Conservation (phyloP, 2,888 invertebrate species). For the Coenonympha glycerion region DNA sequence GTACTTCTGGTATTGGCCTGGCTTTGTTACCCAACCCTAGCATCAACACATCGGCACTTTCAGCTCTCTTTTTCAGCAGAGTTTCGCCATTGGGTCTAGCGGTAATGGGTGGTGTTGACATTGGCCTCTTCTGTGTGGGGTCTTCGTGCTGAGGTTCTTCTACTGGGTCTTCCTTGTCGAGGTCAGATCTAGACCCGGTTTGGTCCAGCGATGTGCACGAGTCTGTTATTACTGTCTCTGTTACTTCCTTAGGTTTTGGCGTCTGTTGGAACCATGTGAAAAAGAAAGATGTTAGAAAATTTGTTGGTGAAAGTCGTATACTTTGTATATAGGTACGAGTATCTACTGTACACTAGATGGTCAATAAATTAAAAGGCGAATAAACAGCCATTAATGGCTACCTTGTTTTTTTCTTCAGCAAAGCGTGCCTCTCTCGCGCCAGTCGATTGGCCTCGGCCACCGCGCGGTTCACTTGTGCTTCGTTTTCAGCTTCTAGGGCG, state of each 20-base stretch:
- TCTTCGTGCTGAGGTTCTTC: conserved; percentile 27
- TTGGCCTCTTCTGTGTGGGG: conserved; percentile 33
- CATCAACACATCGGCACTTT: conserved; percentile 33
- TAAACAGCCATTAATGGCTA: neutral
- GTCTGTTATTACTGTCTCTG: conserved; percentile 36
- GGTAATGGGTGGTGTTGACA: conserved; percentile 36
- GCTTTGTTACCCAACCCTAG: conserved; percentile 40
- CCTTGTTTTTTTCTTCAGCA: conserved; percentile 50
- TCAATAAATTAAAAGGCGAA: too few relatives aligned
- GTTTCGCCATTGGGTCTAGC: conserved; percentile 34
- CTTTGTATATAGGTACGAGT: too few relatives aligned
- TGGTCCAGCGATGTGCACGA: conserved; percentile 43
- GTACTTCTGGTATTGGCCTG: conserved; percentile 53
- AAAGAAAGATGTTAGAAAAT: too few relatives aligned
- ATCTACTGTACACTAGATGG: too few relatives aligned
- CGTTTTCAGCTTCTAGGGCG: conserved; percentile 83
- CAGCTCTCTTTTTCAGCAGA: conserved; percentile 42
- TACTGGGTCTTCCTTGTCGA: conserved; percentile 37
- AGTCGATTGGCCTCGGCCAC: conserved; percentile 82
- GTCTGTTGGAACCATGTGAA: conserved; percentile 45
- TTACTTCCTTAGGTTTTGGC: conserved; percentile 44
- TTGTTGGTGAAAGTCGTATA: too few relatives aligned
- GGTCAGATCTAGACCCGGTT: conserved; percentile 39
- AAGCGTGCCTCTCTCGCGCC: conserved; percentile 80
- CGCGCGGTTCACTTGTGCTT: conserved; percentile 81